Evolutionary conservation across 2,797 vertebrate genomes (phyloP).

Genomic region (Lepilemur septentrionalis): DNA sequence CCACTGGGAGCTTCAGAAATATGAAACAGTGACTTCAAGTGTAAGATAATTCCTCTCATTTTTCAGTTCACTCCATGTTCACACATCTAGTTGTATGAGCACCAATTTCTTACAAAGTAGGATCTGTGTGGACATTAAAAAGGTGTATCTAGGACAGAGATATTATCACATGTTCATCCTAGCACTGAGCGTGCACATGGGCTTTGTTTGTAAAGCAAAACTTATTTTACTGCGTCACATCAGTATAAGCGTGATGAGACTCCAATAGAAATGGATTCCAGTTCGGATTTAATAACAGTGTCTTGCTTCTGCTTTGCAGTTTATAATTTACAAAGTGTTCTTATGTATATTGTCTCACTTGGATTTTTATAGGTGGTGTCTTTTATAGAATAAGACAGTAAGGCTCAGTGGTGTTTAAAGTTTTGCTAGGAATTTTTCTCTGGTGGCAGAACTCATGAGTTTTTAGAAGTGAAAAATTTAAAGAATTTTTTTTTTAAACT

Average conservation of each 20-base stretch:
- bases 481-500: neutral
- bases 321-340: neutral
- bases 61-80: neutral
- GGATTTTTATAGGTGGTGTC: neutral
- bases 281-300: neutral
- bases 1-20: neutral
- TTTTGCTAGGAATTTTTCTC: neutral
- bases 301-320: neutral
- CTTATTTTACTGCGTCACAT: neutral
- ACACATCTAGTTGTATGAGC: neutral
- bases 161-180: neutral
- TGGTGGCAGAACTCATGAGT: neutral
- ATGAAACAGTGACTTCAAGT: neutral
- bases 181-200: neutral
- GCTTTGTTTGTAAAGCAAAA: neutral
- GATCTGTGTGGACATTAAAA: neutral
- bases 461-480: slow-evolving; percentile 11
- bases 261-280: neutral
- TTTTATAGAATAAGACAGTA: neutral
- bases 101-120: neutral
- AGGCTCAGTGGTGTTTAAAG: neutral
- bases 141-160: neutral
- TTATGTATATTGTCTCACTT: neutral
- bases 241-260: neutral
- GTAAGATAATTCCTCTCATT: neutral